Conservation (phyloP, 2,797 vertebrate genomes). For the Saxicola maurus region DNA sequence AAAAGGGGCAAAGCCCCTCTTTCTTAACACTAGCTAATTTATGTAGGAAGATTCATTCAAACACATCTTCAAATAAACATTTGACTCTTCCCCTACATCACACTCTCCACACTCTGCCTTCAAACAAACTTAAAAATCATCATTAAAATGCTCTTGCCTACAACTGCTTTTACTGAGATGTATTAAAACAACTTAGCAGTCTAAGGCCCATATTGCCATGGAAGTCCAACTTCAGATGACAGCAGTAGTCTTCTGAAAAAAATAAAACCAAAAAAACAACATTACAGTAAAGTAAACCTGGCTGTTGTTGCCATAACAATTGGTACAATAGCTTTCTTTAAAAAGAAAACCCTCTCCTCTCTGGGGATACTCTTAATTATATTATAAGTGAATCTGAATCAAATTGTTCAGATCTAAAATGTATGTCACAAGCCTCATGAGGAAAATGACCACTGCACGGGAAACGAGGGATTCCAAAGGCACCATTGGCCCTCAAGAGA, state of each 20-base stretch:
- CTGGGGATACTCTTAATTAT: not conserved
- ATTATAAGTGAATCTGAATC: not conserved
- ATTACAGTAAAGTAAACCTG: conserved; percentile 9
- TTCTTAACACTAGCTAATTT: conserved; percentile 45
- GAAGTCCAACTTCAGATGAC: not conserved
- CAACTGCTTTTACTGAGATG: not conserved
- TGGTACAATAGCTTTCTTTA: not conserved
- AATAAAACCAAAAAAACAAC: not conserved
- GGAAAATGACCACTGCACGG: not conserved
- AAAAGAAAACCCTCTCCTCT: not conserved
- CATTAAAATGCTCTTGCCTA: conserved; percentile 11
- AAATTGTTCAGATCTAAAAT: conserved; percentile 1
- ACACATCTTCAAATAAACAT: conserved; percentile 58
- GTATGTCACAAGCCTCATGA: fast-evolving
- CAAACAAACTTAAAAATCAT: conserved; percentile 1
- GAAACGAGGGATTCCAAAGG: not conserved
- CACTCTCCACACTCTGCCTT: not conserved
- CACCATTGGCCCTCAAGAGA: not conserved
- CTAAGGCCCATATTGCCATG: not conserved
- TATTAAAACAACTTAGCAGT: conserved; percentile 11
- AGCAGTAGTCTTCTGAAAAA: not conserved
- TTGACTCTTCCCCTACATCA: conserved; percentile 32
- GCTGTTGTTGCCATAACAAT: not conserved
- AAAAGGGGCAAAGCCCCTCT: conserved; percentile 23
- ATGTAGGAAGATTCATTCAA: conserved; percentile 56